Evolutionary conservation across 2,113 vertebrate species (phyloP).

Genomic region (Hyaena hyaena): DNA sequence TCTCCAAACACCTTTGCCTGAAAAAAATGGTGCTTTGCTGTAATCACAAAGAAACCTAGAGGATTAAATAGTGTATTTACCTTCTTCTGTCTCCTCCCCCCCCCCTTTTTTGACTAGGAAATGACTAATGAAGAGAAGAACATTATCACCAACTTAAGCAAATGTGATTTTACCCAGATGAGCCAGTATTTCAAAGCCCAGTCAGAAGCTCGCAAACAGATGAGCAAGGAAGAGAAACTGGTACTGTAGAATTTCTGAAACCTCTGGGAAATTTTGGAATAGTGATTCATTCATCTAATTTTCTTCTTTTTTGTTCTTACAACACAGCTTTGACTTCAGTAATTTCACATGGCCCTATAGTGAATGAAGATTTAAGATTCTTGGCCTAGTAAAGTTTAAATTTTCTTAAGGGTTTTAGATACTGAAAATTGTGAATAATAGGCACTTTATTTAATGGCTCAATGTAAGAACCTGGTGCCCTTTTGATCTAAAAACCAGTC

Average conservation of each 20-base stretch:
- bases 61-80: slow-evolving; percentile 19
- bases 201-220: slow-evolving; percentile 95
- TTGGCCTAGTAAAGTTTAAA: slow-evolving; percentile 5
- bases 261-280: neutral
- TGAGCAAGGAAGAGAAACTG: slow-evolving; percentile 97
- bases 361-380: slow-evolving; percentile 50
- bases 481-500: neutral
- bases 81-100: neutral
- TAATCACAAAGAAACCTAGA: neutral
- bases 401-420: slow-evolving; percentile 2
- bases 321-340: slow-evolving; percentile 7
- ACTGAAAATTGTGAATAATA: slow-evolving; percentile 9
- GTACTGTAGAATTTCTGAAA: slow-evolving; percentile 81
- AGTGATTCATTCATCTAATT: neutral
- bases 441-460: neutral
- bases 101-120: slow-evolving; percentile 88
- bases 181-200: slow-evolving; percentile 96
- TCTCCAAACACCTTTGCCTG: neutral
- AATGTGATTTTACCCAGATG: slow-evolving; percentile 96
- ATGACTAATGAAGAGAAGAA: slow-evolving; percentile 96
- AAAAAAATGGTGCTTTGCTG: slow-evolving; percentile 17
- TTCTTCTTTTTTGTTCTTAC: slow-evolving; percentile 57
- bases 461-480: neutral
- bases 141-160: slow-evolving; percentile 92
- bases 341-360: neutral